Evolutionary conservation across 2,797 vertebrate genomes (phyloP), one percentile per base, ranked within the genome.

Genomic region (Alcedo atthis): DNA sequence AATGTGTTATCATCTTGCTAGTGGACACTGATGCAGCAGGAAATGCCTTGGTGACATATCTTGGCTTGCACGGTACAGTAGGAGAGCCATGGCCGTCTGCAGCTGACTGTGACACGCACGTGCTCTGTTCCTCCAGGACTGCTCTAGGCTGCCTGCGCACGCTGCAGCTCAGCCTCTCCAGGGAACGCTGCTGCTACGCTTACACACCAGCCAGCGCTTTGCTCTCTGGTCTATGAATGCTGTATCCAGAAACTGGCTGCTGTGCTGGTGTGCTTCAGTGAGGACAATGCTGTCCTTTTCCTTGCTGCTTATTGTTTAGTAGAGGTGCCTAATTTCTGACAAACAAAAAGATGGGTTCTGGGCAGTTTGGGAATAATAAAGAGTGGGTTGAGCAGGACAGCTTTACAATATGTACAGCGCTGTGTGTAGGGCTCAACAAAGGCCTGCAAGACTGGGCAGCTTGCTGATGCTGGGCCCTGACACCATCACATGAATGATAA

Each of bases 161-260:
- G 25, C 63, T 59, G 63, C 67, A 86, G 92, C 92, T 70, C 92
- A 70, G 90, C 57, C 71, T 89, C 89, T 61, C 90, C 5, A 3
- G 81, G 84, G 89, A 90, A 67, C 0, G 5, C 81, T n/a, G 89
- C 92, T 90, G 76, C 17, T 55, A 45, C 42, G 58, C 62, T 85
- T 68, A 73, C 87, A 68, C 75, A 87, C 46, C 66, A 93, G 76
- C 79, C 89, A 93, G 81, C 3, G 13, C 69, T 85, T 71, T 78
- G 81, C 79, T 96, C 90, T 82, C 87, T 90, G 92, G 19, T 43
- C 85, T 87, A 11, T 66, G 66, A 92, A 92, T 58, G 78, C 83
- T 14, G 45, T 46, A 53, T 59, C 81, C 84, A 92, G 80, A 90
- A 95, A 83, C 14, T 66, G 76, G 87, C 94, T 92, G 88, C 78